Percentiles rank a stretch among this genome's conserved stretches.
Evolutionary conservation across 2,113 vertebrate genomes (phyloP).

Genomic region (Saiga tatarica): DNA sequence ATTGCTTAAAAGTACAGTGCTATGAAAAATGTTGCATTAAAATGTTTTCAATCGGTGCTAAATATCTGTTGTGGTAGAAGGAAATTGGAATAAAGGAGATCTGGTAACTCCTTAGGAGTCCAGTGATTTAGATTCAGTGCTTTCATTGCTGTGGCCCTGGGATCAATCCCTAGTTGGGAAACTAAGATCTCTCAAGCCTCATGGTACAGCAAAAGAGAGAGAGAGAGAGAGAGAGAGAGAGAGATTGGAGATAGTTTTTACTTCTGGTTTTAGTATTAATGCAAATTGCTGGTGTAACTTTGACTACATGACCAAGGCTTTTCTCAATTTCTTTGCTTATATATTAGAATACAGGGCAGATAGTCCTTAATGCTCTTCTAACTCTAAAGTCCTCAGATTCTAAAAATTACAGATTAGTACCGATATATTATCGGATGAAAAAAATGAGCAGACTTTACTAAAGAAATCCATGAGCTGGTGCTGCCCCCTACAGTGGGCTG

Average conservation of each 20-base stretch:
- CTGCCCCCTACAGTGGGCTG: constrained; percentile 34
- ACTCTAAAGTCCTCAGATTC: not conserved
- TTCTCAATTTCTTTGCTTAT: not conserved
- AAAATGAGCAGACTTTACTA: not conserved
- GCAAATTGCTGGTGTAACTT: not conserved
- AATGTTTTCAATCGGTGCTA: not conserved
- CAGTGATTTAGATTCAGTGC: not conserved
- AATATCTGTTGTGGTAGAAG: not conserved
- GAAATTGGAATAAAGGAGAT: not conserved
- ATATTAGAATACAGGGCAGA: not conserved
- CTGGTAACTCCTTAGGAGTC: not conserved
- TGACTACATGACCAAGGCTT: not conserved
- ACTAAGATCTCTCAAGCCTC: not conserved
- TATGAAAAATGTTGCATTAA: not conserved
- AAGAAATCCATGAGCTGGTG: not conserved
- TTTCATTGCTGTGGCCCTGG: not conserved
- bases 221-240: not conserved
- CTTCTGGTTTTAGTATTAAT: not conserved
- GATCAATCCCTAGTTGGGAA: not conserved
- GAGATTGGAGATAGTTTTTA: not conserved
- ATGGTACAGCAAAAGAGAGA: not conserved
- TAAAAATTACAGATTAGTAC: not conserved
- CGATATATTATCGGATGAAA: not conserved
- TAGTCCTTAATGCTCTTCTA: not conserved
- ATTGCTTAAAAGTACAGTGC: not conserved